phyloP scores from a whole-genome alignment of 2,888 invertebrate genomes.

The Chaetogeoica ovagalla region DNA sequence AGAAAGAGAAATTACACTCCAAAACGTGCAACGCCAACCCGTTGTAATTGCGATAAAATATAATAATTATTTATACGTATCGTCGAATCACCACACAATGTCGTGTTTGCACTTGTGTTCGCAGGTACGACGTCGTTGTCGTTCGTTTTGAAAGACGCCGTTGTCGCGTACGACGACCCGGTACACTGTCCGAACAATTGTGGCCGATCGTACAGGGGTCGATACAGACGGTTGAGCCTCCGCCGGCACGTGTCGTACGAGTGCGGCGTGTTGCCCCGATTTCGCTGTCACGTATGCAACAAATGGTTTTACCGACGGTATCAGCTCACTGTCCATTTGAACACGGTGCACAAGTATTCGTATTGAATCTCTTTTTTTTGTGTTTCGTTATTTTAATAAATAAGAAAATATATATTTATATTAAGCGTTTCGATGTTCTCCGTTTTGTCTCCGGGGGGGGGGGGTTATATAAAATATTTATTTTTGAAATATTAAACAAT shows the following conservation, averaged over 20 bases:
- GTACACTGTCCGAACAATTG: conserved; percentile 42
- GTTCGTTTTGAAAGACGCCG: background rate
- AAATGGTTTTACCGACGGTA: conserved; percentile 50
- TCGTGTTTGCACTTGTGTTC: conserved; percentile 1
- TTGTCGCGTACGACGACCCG: background rate
- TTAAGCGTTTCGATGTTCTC: no score
- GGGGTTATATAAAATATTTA: no score
- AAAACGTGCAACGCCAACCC: no score
- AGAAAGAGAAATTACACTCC: no score
- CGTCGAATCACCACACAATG: no score
- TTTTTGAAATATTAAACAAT: no score
- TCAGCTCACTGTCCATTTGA: conserved; percentile 40
- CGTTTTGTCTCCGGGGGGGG: no score
- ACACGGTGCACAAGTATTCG: conserved; percentile 27
- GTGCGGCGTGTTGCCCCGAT: conserved; percentile 61
- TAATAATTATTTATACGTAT: no score
- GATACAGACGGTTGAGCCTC: conserved; percentile 24
- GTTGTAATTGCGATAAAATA: no score
- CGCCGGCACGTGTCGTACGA: conserved; percentile 60
- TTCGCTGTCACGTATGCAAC: conserved; percentile 38
- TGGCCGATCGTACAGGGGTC: conserved; percentile 46
- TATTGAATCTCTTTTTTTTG: no score
- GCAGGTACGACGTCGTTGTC: conserved; percentile 11
- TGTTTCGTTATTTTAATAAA: no score
- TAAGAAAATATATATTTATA: no score